These are phyloP conservation scores for Cecropterus lyciades DNA, from an alignment of 1,140 invertebrate species.

Conservation along the genomic window DNA sequence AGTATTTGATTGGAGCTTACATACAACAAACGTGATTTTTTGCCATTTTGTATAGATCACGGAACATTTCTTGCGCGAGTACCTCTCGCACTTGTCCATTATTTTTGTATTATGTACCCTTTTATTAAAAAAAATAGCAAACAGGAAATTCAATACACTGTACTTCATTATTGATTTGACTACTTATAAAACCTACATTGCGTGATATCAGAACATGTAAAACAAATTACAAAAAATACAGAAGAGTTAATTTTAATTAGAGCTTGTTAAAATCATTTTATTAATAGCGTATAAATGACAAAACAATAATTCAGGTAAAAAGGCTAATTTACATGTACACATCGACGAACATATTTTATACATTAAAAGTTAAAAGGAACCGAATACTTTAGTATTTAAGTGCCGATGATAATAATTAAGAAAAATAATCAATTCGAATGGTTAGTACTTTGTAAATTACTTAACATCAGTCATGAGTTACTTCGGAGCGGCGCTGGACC, in stretches of 20 bases:
- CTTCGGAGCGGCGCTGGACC: slow-evolving; percentile 14
- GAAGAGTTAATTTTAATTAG: slow-evolving; percentile 15
- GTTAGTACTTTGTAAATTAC: slow-evolving; percentile 33
- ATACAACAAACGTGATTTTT: too few species aligned
- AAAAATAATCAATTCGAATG: slow-evolving; percentile 28
- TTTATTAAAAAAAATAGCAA: too few species aligned
- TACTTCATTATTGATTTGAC: too few species aligned
- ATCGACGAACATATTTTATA: slow-evolving; percentile 24
- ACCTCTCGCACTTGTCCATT: too few species aligned
- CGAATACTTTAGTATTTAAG: slow-evolving; percentile 27
- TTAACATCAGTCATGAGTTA: slow-evolving; percentile 33
- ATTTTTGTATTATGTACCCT: neutral
- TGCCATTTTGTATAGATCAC: too few species aligned
- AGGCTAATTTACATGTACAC: slow-evolving; percentile 28
- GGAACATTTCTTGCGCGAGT: too few species aligned
- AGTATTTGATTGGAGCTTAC: too few species aligned
- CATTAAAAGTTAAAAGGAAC: slow-evolving; percentile 29
- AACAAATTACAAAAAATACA: slow-evolving; percentile 6
- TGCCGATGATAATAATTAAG: slow-evolving; percentile 29
- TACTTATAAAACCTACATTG: neutral
- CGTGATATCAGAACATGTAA: neutral
- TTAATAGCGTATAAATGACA: slow-evolving; percentile 7
- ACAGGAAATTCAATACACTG: too few species aligned
- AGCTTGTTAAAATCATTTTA: slow-evolving; percentile 23
- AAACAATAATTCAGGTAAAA: slow-evolving; percentile 25